These are phyloP conservation scores for Amphiprion ocellaris DNA, from an alignment of 2,113 vertebrate genomes.

Conservation along the genomic window DNA sequence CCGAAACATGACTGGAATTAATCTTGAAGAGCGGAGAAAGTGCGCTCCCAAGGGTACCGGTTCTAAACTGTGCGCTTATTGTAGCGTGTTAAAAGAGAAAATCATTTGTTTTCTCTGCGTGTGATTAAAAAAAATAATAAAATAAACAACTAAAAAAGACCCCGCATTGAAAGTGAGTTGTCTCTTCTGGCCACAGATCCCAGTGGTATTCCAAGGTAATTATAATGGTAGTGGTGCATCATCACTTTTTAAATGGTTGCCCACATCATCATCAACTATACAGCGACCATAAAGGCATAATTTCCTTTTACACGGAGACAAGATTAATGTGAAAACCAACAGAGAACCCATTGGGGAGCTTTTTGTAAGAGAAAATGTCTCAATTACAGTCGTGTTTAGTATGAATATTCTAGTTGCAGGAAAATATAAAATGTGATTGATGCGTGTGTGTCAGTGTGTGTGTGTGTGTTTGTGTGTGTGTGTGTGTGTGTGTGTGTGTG, in stretches of 20 bases:
- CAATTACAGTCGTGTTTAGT: neutral
- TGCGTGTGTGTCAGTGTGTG: too few species aligned
- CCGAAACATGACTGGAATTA: constrained; percentile 60
- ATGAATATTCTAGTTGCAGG: neutral
- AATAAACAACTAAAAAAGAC: neutral
- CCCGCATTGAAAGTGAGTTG: constrained; percentile 20
- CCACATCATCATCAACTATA: constrained; percentile 45
- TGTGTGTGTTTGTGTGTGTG: too few species aligned
- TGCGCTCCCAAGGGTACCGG: constrained; percentile 38
- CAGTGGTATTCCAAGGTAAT: constrained; percentile 45
- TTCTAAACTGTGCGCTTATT: constrained; percentile 48
- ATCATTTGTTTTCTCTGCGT: constrained; percentile 41
- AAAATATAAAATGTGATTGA: neutral
- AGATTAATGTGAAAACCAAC: constrained; percentile 17
- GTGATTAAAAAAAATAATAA: constrained; percentile 15
- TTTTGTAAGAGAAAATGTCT: neutral
- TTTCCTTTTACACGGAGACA: constrained; percentile 14
- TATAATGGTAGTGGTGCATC: constrained; percentile 47
- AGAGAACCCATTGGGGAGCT: neutral
- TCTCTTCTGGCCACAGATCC: constrained; percentile 14
- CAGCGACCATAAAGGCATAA: constrained; percentile 8
- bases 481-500: too few species aligned
- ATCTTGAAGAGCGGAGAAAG: constrained; percentile 38
- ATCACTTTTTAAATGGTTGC: constrained; percentile 52
- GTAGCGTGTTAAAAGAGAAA: constrained; percentile 27